These are phyloP conservation scores for Crax fasciolata DNA, from an alignment of 2,797 vertebrate genomes.

Conservation along the genomic window DNA sequence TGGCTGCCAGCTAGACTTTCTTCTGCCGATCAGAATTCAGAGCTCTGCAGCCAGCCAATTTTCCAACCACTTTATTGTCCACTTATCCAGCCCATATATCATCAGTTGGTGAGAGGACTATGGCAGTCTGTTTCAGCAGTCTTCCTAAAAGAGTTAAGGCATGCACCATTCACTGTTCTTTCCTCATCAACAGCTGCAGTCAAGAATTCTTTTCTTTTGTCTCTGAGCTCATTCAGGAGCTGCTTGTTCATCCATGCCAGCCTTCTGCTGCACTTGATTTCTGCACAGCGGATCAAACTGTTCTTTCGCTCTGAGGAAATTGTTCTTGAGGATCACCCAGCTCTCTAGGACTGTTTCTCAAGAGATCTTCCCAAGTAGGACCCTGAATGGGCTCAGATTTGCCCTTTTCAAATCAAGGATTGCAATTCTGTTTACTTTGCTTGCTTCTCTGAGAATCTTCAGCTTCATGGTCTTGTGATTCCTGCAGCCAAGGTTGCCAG, in stretches of 20 bases:
- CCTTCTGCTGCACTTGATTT: background rate
- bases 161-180: background rate
- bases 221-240: background rate
- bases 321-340: background rate
- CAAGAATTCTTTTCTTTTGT: background rate
- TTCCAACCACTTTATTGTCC: background rate
- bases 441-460: background rate
- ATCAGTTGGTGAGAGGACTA: background rate
- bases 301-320: background rate
- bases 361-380: background rate
- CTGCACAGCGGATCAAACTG: background rate
- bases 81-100: background rate
- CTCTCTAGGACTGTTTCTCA: background rate
- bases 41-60: background rate
- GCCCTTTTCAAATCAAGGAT: background rate
- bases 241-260: background rate
- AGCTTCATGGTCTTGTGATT: fast-evolving
- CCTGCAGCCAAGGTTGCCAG: background rate
- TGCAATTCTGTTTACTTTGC: background rate
- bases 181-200: background rate
- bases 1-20: background rate
- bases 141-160: background rate
- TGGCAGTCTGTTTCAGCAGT: background rate
- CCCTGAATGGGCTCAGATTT: background rate
- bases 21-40: background rate